Evolutionary conservation across 2,113 vertebrate genomes (phyloP).

Genomic region (Edolisoma coerulescens): DNA sequence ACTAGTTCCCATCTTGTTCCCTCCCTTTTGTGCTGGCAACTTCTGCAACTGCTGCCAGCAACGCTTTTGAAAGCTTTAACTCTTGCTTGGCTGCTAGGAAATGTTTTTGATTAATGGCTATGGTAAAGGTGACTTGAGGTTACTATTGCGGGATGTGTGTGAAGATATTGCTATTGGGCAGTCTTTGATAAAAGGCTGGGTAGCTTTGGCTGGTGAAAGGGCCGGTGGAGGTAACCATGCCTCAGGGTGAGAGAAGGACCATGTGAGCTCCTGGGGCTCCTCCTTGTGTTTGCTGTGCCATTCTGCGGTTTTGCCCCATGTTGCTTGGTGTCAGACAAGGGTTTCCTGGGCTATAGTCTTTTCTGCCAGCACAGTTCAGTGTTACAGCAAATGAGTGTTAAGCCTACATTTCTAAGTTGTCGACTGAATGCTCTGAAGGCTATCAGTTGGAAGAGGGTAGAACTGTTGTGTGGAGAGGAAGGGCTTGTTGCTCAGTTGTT

Average conservation of each 20-base stretch:
- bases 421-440: not conserved
- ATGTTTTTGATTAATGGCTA: not conserved
- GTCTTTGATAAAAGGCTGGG: not conserved
- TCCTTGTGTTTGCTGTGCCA: accelerated
- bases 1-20: not conserved
- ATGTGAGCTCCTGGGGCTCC: accelerated
- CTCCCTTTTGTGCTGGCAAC: not conserved
- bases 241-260: not conserved
- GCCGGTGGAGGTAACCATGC: not conserved
- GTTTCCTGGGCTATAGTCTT: not conserved
- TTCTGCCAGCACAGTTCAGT: not conserved
- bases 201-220: not conserved
- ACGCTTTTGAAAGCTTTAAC: not conserved
- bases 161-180: not conserved
- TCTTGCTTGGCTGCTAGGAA: not conserved
- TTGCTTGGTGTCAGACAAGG: not conserved
- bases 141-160: not conserved
- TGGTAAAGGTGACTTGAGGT: not conserved
- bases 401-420: not conserved
- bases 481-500: not conserved
- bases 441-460: not conserved
- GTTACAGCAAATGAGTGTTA: not conserved
- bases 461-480: not conserved
- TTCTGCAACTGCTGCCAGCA: not conserved
- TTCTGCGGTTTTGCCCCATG: not conserved